Evolutionary conservation across 2,888 invertebrate species (phyloP).

Genomic region (Diaphora mendica): DNA sequence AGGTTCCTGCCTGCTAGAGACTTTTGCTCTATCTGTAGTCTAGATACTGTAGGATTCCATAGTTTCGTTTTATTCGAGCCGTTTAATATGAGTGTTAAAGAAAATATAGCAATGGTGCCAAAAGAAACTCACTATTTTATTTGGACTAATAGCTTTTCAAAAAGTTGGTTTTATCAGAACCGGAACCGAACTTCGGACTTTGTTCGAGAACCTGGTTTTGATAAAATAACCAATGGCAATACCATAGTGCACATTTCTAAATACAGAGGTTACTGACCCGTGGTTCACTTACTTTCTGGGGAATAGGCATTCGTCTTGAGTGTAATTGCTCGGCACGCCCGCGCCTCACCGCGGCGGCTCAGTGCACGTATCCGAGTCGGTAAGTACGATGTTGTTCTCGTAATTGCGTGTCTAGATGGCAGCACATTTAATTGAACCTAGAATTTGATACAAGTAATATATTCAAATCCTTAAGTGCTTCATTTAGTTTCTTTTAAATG

Average conservation of each 20-base stretch:
- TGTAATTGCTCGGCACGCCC: neutral
- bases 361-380: neutral
- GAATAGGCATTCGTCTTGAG: neutral
- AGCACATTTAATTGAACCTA: neutral
- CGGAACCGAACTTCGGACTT: no score
- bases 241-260: neutral
- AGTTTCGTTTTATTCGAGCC: no score
- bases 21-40: neutral
- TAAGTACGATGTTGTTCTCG: neutral
- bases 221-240: neutral
- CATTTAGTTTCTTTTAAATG: neutral
- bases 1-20: neutral
- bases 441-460: neutral
- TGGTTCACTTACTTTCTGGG: no score
- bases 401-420: neutral
- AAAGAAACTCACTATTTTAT: no score
- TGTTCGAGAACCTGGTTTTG: neutral
- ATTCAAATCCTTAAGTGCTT: neutral
- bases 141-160: no score
- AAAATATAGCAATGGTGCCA: no score
- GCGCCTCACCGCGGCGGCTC: neutral
- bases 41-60: neutral
- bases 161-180: neutral
- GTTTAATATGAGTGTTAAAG: no score
- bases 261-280: no score